Evolutionary conservation across 2,113 vertebrate species (phyloP).

Genomic region (Mustela nigripes): DNA sequence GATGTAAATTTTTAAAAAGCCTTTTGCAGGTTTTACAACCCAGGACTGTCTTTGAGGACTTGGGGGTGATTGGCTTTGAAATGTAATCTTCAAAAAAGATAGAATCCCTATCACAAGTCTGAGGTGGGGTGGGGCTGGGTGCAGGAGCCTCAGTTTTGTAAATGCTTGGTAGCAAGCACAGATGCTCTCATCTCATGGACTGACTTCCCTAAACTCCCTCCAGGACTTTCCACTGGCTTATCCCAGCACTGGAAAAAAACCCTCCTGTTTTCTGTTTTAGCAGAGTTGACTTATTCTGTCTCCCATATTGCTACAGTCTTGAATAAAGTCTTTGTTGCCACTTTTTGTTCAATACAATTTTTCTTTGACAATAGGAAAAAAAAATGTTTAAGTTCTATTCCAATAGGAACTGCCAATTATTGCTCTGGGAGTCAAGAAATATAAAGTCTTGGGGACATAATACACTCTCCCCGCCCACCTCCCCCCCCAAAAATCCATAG

Average conservation of each 20-base stretch:
- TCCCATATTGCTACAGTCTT: background rate
- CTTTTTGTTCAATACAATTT: background rate
- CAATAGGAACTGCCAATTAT: background rate
- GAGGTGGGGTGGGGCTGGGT: background rate
- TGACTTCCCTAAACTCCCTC: too few species aligned
- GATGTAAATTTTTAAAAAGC: background rate
- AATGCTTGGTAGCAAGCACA: background rate
- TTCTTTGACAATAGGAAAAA: background rate
- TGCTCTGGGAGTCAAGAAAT: background rate
- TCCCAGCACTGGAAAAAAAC: background rate
- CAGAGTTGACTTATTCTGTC: background rate
- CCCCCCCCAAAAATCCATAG: background rate
- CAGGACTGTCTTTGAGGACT: background rate
- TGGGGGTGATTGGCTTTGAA: background rate
- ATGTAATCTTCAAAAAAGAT: background rate
- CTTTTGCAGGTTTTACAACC: background rate
- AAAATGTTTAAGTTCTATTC: background rate
- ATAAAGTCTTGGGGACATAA: background rate
- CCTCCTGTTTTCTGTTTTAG: background rate
- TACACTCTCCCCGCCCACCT: fast-evolving
- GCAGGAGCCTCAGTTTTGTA: background rate
- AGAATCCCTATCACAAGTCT: background rate
- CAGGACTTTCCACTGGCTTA: background rate
- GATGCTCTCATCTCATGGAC: fast-evolving
- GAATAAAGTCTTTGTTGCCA: background rate